A percentile compares a stretch with the other conserved stretches of the same genome.
Evolutionary conservation across 2,113 vertebrate species (phyloP).

Genomic region (Seriola dumerili): DNA sequence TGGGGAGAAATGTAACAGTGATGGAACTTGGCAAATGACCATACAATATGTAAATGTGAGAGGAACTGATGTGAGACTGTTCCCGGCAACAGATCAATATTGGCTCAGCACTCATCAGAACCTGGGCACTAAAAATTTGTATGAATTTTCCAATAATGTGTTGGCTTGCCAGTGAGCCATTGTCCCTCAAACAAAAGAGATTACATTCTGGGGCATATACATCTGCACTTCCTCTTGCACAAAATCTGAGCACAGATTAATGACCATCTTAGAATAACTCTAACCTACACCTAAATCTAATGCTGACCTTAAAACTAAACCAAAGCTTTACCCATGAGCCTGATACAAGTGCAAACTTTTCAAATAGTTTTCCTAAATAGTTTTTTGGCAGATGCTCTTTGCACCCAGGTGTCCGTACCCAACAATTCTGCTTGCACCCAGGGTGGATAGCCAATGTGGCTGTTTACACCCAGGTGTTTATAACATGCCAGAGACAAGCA

Average conservation of each 20-base stretch:
- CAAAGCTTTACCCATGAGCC: not conserved
- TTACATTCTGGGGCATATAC: not conserved
- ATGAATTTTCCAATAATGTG: not conserved
- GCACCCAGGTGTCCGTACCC: no score
- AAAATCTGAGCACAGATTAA: not conserved
- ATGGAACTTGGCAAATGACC: no score
- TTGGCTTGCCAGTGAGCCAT: not conserved
- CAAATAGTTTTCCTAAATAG: not conserved
- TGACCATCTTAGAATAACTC: not conserved
- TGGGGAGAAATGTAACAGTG: not conserved
- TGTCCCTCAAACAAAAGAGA: constrained; percentile 7
- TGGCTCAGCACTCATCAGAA: constrained; percentile 27
- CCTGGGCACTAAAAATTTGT: constrained; percentile 8
- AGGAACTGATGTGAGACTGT: constrained; percentile 20
- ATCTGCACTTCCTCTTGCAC: not conserved
- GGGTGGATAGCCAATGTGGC: no score
- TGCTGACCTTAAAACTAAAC: not conserved
- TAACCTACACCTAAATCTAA: not conserved
- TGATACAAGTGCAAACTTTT: not conserved
- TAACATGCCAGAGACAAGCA: no score
- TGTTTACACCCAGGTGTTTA: no score
- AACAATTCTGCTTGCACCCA: no score
- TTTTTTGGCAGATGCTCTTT: no score
- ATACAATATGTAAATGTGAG: constrained; percentile 3
- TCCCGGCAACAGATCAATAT: constrained; percentile 43